A percentile compares a stretch with the other conserved stretches of the same genome.
Evolutionary conservation across 2,888 invertebrate genomes (phyloP).

Genomic region (Ophioninae sp.): DNA sequence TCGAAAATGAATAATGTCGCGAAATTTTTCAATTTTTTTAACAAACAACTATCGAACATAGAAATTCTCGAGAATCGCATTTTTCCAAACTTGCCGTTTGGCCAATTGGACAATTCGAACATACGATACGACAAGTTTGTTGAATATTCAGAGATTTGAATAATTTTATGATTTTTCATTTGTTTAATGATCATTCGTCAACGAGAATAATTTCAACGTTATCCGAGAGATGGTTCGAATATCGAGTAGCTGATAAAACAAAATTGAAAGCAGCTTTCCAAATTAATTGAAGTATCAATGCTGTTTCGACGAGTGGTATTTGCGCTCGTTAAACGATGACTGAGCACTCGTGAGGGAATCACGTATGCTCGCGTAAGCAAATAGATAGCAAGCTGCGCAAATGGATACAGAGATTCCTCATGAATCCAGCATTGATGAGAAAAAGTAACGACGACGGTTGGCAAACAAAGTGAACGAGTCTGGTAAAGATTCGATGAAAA

Average conservation of each 20-base stretch:
- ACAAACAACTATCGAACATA: background rate
- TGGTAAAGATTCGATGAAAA: background rate
- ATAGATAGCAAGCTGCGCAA: conserved; percentile 1
- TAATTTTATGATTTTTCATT: background rate
- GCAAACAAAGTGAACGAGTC: background rate
- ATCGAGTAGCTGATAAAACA: background rate
- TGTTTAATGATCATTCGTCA: too few relatives aligned
- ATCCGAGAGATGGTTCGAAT: background rate
- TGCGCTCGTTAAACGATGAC: background rate
- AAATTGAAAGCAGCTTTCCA: background rate
- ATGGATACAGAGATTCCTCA: background rate
- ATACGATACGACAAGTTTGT: background rate
- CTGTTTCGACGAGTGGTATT: background rate
- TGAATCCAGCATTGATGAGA: background rate
- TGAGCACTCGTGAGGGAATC: conserved; percentile 21
- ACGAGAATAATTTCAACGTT: background rate
- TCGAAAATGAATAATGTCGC: background rate
- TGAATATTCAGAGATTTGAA: background rate
- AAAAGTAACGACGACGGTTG: background rate
- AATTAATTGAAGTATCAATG: background rate
- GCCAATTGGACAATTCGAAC: too few relatives aligned
- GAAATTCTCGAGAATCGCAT: background rate
- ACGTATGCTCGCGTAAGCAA: background rate
- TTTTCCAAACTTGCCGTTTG: too few relatives aligned
- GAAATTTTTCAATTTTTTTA: background rate